Evolutionary conservation across 2,888 invertebrate species (phyloP).

Genomic region (Scrobipalpa atriplicella): DNA sequence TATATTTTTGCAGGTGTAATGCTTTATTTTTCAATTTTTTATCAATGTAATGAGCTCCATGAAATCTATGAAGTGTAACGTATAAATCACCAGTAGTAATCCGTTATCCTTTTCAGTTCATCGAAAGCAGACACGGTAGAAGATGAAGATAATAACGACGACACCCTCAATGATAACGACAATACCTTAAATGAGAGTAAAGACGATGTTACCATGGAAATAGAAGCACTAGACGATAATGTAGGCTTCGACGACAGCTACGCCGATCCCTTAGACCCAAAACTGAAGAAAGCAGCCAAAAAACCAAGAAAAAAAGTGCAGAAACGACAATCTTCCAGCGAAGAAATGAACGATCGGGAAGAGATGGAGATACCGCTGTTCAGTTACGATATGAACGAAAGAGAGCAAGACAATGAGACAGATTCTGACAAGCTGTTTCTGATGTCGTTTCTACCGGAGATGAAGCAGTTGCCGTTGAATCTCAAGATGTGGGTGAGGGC

Average conservation of each 20-base stretch:
- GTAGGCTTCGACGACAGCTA: not conserved
- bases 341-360: not conserved
- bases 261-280: not conserved
- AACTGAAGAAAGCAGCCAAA: not conserved
- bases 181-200: not conserved
- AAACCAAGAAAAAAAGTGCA: not conserved
- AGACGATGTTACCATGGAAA: not conserved
- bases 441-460: constrained; percentile 71
- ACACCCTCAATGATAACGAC: not conserved
- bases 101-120: not conserved
- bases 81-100: not conserved
- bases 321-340: not conserved
- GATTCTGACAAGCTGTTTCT: constrained; percentile 70
- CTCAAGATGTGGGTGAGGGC: constrained; percentile 77
- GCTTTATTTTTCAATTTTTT: no score
- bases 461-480: constrained; percentile 67
- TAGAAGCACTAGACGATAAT: not conserved
- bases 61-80: no score
- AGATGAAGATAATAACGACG: not conserved
- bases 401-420: constrained; percentile 52
- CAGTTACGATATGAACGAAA: not conserved
- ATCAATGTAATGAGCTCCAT: no score
- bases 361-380: constrained; percentile 6
- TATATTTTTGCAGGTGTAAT: no score
- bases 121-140: not conserved